Base-by-base conservation (phyloP, 2,113 vertebrate genomes). In the Ptychochromis oligacanthus region DNA sequence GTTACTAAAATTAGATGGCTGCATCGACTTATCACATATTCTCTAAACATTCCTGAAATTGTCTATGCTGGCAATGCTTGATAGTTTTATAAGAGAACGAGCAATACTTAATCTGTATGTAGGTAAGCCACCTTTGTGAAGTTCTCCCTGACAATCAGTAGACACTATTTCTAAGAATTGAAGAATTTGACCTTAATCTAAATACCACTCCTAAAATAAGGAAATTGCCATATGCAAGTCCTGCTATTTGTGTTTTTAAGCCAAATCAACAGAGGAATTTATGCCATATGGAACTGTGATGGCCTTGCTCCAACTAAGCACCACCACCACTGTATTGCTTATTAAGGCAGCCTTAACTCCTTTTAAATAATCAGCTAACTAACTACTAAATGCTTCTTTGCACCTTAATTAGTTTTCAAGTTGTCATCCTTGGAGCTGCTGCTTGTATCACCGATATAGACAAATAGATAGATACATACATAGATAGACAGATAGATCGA, bases 1-100 rank as follows among this genome's bases (percentile, higher is more conserved):
- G 65, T 77, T 58, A 59, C 67, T 49, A 83, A 75, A 83, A 80
- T 86, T 17, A 80, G 43, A 80, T 34, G 13, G 26, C 43, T 52
- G 56, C 52, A 78, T 60, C 6, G 18, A 74, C 49, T 86, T 79
- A 22, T 82, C 12, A 5, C 14, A 55, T 40, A 84, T 57, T 61
- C 17, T 13, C 34, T 61, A 31, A 81, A 75, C 54, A 79, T 59
- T 34, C 38, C 12, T 57, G 2, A 12, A 61, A 60, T 40, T 75
- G 31, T 77, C 31, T 55, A 5, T 20, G 31, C 40, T 70, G 14
- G 18, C 31, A 72, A 3, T 62, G 13, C 2, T 22, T 64, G 64
- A 62, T 56, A 46, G 38, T 43, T 60, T 59, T 58, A 43, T 24
- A 43, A 64, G 26, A 64, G 3, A 6, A 2, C 60, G 14, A 72